Conservation (phyloP, 2,113 vertebrate genomes). For the Halichoerus grypus region DNA sequence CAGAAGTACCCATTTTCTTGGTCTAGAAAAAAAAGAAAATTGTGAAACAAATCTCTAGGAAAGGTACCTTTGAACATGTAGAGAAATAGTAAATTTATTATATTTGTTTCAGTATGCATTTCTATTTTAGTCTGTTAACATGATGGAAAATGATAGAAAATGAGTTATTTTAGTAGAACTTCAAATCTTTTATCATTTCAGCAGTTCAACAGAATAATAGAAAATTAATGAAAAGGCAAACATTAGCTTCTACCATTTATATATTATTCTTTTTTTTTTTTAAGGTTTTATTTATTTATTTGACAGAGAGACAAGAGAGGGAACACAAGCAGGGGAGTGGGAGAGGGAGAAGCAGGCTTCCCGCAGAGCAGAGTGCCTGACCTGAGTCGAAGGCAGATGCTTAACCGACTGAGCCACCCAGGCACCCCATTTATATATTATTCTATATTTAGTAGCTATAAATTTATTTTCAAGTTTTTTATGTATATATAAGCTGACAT, state of each 20-base stretch:
- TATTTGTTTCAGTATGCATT: background rate
- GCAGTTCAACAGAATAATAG: background rate
- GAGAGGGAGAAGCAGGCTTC: too few relatives aligned
- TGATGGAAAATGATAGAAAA: background rate
- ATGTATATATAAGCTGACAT: background rate
- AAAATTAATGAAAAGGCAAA: slow-evolving; percentile 2
- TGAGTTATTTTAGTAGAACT: background rate
- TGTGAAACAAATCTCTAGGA: slow-evolving; percentile 73
- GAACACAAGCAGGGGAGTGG: too few relatives aligned
- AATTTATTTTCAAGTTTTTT: background rate
- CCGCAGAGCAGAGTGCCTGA: too few relatives aligned
- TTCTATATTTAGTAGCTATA: background rate
- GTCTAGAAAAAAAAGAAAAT: slow-evolving; percentile 87
- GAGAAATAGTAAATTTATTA: background rate
- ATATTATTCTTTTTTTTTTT: background rate
- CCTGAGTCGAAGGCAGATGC: too few relatives aligned
- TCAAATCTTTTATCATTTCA: background rate
- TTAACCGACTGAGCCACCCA: too few relatives aligned
- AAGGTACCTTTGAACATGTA: background rate
- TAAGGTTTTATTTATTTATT: too few relatives aligned
- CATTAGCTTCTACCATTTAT: background rate
- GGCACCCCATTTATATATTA: background rate
- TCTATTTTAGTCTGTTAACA: background rate
- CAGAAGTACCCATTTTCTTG: slow-evolving; percentile 93
- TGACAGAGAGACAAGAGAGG: too few relatives aligned